Base-by-base conservation (phyloP, 2,113 vertebrate genomes). In the Leptobrachium ailaonicum region DNA sequence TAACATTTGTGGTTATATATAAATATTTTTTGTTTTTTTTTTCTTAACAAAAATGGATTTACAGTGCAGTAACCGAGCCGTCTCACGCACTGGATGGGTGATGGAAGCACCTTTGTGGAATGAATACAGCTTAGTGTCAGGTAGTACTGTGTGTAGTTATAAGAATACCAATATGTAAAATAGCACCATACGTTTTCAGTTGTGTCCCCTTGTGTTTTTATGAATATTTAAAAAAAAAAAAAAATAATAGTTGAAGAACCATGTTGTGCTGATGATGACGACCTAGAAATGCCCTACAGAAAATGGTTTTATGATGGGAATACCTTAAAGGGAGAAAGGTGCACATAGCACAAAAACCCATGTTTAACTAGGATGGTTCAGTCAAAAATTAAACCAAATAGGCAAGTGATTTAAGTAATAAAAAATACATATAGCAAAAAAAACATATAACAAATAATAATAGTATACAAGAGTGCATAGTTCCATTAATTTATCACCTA, bases 61-160 rank as follows among this genome's bases (percentile, higher is more conserved):
- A 87, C 91, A 94, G 94, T 92, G 91, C 91, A 91, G 88, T 77
- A 88, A 89, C 85, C 79, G 82, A 69, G 83, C 88, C 83, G 2
- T 66, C 86, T 89, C 32, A 50, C 82, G 82, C 77, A 78, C 66
- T 86, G 73, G 83, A 82, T 44, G 69, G 13, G 0, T 32, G 8
- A 82, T 81, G 80, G 3, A 41, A 86, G 87, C 87, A 83, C 86
- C 86, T 67, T 13, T 0, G 81, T 75, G 79, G 72, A 64, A 73
- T 80, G 71, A 1, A 82, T 64, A 2, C 70, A 6, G 41, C 50
- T 63, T 71, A 56, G 40, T 54, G 53, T 1, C 71, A 85, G 84
- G 86, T 80, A 84, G 85, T 20, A 9, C 6, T 64, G 80, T 69
- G 80, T 80, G 83, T 56, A 71, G 44, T n/a, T 67, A 32, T 32